Conservation (phyloP, 2,888 invertebrate genomes). For the Globia sparganii region DNA sequence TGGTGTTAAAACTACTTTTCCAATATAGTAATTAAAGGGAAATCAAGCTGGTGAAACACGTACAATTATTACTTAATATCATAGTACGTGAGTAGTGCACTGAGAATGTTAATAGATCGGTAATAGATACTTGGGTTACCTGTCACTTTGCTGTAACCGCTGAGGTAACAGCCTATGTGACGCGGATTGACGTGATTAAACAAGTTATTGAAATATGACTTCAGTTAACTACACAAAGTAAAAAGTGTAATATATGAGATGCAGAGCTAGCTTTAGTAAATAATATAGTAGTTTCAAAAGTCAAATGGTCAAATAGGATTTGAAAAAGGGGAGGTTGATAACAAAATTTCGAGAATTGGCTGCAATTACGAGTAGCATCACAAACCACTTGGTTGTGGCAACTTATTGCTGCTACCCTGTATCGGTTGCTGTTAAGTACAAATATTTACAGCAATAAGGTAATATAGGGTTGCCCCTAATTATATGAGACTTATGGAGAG, state of each 20-base stretch:
- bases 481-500: neutral
- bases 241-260: neutral
- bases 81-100: neutral
- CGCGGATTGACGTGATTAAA: slow-evolving; percentile 27
- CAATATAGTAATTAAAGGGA: slow-evolving; percentile 3
- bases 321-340: neutral
- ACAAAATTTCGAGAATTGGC: neutral
- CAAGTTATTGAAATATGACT: slow-evolving; percentile 23
- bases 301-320: neutral
- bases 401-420: neutral
- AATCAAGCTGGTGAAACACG: slow-evolving; percentile 28
- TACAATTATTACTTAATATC: slow-evolving; percentile 23
- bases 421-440: neutral
- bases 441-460: neutral
- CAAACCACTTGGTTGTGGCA: neutral
- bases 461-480: neutral
- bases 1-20: neutral
- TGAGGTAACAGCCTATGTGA: slow-evolving; percentile 37
- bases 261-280: neutral
- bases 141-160: slow-evolving; percentile 36
- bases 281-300: neutral
- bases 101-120: slow-evolving; percentile 24
- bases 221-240: slow-evolving; percentile 11
- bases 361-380: neutral
- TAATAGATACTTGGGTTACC: slow-evolving; percentile 17